Evolutionary conservation across 2,797 vertebrate species (phyloP).

Genomic region (Nannoperca australis): DNA sequence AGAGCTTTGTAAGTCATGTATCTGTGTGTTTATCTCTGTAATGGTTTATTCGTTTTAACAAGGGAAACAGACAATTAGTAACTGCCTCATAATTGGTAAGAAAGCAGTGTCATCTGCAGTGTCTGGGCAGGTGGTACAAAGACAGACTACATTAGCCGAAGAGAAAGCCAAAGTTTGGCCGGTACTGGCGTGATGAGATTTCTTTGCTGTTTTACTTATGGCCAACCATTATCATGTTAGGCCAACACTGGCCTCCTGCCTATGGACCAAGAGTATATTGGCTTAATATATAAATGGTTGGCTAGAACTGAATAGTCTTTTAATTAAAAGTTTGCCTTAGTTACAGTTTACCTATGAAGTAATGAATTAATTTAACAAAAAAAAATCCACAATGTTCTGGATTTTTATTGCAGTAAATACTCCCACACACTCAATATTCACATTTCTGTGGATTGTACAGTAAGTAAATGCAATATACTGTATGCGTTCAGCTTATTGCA

Average conservation of each 20-base stretch:
- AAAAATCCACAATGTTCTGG: neutral
- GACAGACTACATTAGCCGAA: neutral
- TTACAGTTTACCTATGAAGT: conserved; percentile 28
- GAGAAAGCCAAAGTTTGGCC: conserved; percentile 11
- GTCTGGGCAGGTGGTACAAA: conserved; percentile 31
- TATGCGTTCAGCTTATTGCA: neutral
- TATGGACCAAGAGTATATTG: conserved; percentile 23
- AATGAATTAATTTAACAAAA: conserved; percentile 13
- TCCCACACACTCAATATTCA: neutral
- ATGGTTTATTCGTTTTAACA: conserved; percentile 4
- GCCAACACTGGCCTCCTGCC: conserved; percentile 49
- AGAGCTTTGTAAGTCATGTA: conserved; percentile 12
- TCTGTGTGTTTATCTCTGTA: neutral
- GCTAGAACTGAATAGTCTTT: conserved; percentile 13
- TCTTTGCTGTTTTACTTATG: conserved; percentile 19
- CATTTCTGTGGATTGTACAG: neutral
- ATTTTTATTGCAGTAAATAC: neutral
- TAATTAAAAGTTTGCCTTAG: conserved; percentile 33
- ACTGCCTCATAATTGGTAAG: conserved; percentile 14
- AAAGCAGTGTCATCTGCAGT: neutral
- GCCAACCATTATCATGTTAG: conserved; percentile 8
- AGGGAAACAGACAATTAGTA: conserved; percentile 9
- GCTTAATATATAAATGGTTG: conserved; percentile 23
- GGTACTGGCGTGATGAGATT: neutral
- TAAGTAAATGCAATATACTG: neutral